Conservation (phyloP, 2,888 invertebrate genomes). For the Agrypnus murinus region DNA sequence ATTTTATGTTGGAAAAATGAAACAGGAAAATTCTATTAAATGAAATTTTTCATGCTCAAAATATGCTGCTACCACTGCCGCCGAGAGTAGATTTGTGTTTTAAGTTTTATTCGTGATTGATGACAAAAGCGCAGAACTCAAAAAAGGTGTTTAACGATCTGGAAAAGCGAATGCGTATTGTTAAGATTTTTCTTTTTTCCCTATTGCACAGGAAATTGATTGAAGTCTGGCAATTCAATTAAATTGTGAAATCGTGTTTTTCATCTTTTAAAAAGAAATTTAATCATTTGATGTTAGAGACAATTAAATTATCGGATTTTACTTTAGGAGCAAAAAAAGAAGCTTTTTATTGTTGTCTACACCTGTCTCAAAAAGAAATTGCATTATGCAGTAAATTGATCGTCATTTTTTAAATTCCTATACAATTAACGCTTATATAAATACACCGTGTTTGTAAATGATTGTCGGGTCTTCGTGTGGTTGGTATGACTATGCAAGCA, state of each 20-base stretch:
- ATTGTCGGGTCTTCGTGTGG: too few species aligned
- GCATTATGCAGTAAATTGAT: too few species aligned
- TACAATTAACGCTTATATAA: too few species aligned
- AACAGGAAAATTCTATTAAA: slow-evolving; percentile 42
- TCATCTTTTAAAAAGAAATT: background rate
- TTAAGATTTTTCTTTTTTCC: slow-evolving; percentile 26
- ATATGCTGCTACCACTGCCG: slow-evolving; percentile 7
- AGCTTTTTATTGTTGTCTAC: background rate
- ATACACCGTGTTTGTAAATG: too few species aligned
- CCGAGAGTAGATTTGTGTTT: slow-evolving; percentile 33
- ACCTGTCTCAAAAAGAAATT: background rate
- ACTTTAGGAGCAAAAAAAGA: background rate
- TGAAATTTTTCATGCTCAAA: slow-evolving; percentile 28
- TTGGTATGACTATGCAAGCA: too few species aligned
- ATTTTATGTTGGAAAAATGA: slow-evolving; percentile 22
- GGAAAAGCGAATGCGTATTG: slow-evolving; percentile 38
- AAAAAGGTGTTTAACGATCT: slow-evolving; percentile 44
- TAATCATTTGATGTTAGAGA: background rate
- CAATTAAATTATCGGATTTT: background rate
- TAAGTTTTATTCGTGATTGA: slow-evolving; percentile 47
- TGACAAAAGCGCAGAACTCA: slow-evolving; percentile 37
- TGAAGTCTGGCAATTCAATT: slow-evolving; percentile 38
- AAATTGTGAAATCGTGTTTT: slow-evolving; percentile 30
- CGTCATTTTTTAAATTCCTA: too few species aligned
- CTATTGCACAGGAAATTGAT: slow-evolving; percentile 40